Conservation (phyloP, 2,113 vertebrate species). For the Ursus arctos region DNA sequence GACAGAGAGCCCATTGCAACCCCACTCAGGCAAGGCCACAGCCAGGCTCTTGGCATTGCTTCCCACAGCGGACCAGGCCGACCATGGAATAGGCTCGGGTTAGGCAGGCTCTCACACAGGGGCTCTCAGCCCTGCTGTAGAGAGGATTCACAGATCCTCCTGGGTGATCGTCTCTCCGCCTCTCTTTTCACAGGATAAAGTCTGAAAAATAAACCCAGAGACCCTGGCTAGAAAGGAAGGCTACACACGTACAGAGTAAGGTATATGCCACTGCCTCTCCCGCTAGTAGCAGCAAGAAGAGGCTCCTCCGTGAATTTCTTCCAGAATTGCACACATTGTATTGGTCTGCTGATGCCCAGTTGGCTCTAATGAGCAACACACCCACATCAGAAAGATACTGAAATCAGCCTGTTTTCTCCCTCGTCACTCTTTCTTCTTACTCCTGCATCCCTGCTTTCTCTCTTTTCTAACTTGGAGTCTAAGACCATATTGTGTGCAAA, state of each 20-base stretch:
- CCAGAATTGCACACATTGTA: not conserved
- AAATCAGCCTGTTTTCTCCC: not conserved
- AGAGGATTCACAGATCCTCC: not conserved
- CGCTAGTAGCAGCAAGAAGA: not conserved
- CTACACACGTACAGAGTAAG: not conserved
- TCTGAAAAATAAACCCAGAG: not conserved
- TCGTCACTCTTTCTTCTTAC: not conserved
- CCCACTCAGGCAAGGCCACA: not conserved
- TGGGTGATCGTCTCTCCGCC: not conserved
- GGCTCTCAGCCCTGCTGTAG: not conserved
- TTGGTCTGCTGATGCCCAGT: not conserved
- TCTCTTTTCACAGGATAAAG: not conserved
- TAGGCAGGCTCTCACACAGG: not conserved
- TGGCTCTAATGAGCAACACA: slow-evolving; percentile 31
- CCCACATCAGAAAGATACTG: not conserved
- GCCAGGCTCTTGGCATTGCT: not conserved
- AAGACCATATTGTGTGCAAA: not conserved
- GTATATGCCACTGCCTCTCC: not conserved
- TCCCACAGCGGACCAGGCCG: fast-evolving
- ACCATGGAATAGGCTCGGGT: fast-evolving
- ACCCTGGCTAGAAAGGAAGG: not conserved
- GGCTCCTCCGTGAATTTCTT: not conserved
- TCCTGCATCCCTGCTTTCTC: not conserved
- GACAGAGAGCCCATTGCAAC: not conserved
- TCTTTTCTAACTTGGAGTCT: not conserved